Percentiles rank a stretch among this genome's conserved stretches.
Evolutionary conservation across 2,888 invertebrate species (phyloP).

Genomic region (Noctua janthe): DNA sequence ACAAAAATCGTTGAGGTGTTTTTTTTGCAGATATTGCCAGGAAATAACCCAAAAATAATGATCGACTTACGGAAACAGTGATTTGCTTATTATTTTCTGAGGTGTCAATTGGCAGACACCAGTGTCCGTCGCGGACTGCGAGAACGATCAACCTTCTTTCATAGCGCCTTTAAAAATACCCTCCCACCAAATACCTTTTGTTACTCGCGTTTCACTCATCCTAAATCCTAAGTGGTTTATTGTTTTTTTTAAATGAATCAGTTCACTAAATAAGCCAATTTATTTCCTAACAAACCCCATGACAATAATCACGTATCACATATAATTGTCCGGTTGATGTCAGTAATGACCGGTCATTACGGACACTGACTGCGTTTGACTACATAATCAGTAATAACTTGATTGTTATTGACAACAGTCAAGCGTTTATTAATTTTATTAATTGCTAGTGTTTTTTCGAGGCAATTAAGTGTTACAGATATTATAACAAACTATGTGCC

Average conservation of each 20-base stretch:
- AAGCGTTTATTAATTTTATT: slow-evolving; percentile 10
- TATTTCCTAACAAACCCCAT: slow-evolving; percentile 6
- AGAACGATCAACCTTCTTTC: too few species aligned
- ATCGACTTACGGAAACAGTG: too few species aligned
- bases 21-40: too few species aligned
- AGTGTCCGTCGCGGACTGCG: too few species aligned
- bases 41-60: too few species aligned
- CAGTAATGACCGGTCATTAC: slow-evolving; percentile 31
- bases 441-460: not conserved
- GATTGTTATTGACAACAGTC: slow-evolving; percentile 26
- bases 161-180: too few species aligned
- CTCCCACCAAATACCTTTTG: too few species aligned
- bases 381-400: slow-evolving; percentile 36
- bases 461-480: slow-evolving; percentile 22
- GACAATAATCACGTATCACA: not conserved
- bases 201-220: too few species aligned
- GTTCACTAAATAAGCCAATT: not conserved
- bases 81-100: too few species aligned
- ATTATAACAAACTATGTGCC: not conserved
- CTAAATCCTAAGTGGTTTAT: too few species aligned
- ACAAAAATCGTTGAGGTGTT: too few species aligned
- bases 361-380: slow-evolving; percentile 15
- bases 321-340: slow-evolving; percentile 23
- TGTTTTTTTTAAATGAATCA: not conserved
- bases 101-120: too few species aligned